These are phyloP conservation scores for Ceratoteleas bidentatus DNA, from an alignment of 1,140 invertebrate genomes.

Conservation along the genomic window DNA sequence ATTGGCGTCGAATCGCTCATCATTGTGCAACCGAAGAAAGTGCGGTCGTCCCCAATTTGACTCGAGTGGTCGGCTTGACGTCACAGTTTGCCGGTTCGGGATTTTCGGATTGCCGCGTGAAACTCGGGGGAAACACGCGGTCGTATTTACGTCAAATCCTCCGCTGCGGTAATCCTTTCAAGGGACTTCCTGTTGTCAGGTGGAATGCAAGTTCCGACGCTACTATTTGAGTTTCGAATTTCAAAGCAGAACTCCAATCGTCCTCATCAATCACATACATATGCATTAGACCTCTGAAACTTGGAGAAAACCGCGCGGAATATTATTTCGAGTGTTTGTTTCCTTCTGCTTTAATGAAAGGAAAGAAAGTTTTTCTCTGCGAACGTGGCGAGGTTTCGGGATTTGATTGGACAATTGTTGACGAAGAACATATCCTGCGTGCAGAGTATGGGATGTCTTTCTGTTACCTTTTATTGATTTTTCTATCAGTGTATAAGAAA, in stretches of 20 bases:
- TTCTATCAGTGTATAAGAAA: too few species aligned
- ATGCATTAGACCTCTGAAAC: background rate
- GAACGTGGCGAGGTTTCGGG: too few species aligned
- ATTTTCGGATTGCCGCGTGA: conserved; percentile 31
- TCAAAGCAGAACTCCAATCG: background rate
- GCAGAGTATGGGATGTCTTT: too few species aligned
- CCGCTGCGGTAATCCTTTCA: background rate
- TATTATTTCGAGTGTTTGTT: background rate
- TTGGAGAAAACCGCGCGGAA: background rate
- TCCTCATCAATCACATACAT: background rate
- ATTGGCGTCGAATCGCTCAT: too few species aligned
- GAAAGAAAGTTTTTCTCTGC: background rate
- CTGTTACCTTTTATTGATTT: too few species aligned
- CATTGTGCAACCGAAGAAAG: too few species aligned
- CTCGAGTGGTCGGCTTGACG: conserved; percentile 26
- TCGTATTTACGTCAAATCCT: background rate
- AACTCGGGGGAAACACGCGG: conserved; percentile 7
- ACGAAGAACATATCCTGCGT: too few species aligned
- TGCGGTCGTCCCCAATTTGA: too few species aligned
- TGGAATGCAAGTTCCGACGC: background rate
- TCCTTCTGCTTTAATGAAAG: too few species aligned
- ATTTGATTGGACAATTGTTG: too few species aligned
- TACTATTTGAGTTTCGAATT: conserved; percentile 3
- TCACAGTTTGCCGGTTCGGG: conserved; percentile 4
- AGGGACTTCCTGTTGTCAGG: background rate